phyloP scores from a whole-genome alignment of 2,888 invertebrate species.

The Aphrophora alni region DNA sequence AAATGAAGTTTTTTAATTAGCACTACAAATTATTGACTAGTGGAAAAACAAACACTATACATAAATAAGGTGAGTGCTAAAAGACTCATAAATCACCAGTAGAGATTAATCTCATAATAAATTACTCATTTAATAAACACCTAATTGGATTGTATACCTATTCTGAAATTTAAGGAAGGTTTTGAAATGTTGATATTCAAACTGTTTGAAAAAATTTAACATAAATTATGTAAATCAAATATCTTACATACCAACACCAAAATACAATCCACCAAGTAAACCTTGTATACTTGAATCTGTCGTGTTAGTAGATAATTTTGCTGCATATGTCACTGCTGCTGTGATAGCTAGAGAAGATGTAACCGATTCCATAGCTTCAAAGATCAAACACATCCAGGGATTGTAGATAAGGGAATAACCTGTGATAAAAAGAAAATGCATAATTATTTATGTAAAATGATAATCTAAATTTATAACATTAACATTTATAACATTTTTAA shows the following conservation, averaged over 20 bases:
- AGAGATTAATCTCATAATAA: too few species aligned
- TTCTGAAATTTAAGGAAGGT: too few species aligned
- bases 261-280: constrained; percentile 78
- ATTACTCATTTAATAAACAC: too few species aligned
- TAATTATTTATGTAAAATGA: neutral
- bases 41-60: too few species aligned
- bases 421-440: constrained; percentile 52
- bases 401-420: constrained; percentile 78
- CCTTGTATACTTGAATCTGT: constrained; percentile 81
- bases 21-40: too few species aligned
- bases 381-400: constrained; percentile 76
- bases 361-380: constrained; percentile 79
- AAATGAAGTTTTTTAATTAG: too few species aligned
- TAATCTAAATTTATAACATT: neutral
- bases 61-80: too few species aligned
- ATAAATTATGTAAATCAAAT: too few species aligned
- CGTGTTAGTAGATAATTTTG: constrained; percentile 72
- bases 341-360: constrained; percentile 78
- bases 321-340: constrained; percentile 79
- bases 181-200: too few species aligned
- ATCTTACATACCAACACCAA: constrained; percentile 70
- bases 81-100: too few species aligned
- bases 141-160: too few species aligned
- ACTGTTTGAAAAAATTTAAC: too few species aligned
- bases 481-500: neutral